Evolutionary conservation across 1,140 invertebrate species (phyloP).

Genomic region (Probaryconus sp.): DNA sequence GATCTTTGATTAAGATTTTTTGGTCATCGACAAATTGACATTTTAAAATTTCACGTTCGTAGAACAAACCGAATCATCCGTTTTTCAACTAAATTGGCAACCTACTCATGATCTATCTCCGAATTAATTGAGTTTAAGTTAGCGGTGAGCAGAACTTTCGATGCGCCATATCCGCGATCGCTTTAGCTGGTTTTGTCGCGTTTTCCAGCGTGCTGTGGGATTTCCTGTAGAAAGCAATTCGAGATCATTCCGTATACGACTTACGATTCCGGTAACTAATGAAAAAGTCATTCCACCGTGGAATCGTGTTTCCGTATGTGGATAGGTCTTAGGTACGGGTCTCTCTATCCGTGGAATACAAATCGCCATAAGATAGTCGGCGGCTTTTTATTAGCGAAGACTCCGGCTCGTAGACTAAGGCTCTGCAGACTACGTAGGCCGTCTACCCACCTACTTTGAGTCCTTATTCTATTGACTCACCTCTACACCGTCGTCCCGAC

Average conservation of each 20-base stretch:
- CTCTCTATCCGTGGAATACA: slow-evolving; percentile 35
- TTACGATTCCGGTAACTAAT: slow-evolving; percentile 55
- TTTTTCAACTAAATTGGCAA: too few relatives aligned
- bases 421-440: slow-evolving; percentile 15
- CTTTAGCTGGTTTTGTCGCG: slow-evolving; percentile 34
- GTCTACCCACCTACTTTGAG: slow-evolving; percentile 36
- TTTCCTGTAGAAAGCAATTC: slow-evolving; percentile 60
- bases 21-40: too few relatives aligned
- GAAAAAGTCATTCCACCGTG: slow-evolving; percentile 56
- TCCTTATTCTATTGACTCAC: slow-evolving; percentile 45
- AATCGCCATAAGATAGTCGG: slow-evolving; percentile 43
- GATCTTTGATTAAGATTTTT: too few relatives aligned
- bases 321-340: slow-evolving; percentile 33
- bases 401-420: slow-evolving; percentile 22
- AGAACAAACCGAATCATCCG: too few relatives aligned
- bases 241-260: slow-evolving; percentile 56
- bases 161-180: slow-evolving; percentile 30
- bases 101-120: too few relatives aligned
- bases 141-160: slow-evolving; percentile 40
- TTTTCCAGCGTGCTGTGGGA: slow-evolving; percentile 36
- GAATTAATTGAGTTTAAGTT: slow-evolving; percentile 12
- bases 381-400: slow-evolving; percentile 41
- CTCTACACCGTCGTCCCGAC: slow-evolving; percentile 8
- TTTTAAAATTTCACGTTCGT: too few relatives aligned
- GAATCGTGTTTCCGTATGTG: slow-evolving; percentile 61